Base-by-base conservation (phyloP, 2,888 invertebrate genomes). In the Netelia inedita region DNA sequence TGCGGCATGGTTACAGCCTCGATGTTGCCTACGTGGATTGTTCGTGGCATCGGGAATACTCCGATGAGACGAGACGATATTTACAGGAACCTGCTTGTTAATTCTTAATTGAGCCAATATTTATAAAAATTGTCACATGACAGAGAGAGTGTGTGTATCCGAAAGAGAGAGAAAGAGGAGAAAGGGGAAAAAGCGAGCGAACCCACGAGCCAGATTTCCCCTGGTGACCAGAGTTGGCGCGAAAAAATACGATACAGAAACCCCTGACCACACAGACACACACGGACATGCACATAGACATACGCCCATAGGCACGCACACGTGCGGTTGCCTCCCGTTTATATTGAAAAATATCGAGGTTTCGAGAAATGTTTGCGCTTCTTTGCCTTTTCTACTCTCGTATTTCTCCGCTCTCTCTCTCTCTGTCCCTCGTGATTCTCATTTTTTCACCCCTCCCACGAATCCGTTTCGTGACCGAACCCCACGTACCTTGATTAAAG, bases 91-190 rank as follows among this genome's bases (percentile, higher is more conserved):
- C 86, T 81, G 87, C 87, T 86, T 87, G 89, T 91, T 90, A 89
- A 90, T 90, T 90, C 86, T 91, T 92, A 92, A 92, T 92, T 89
- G 90, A 91, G 91, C 89, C 90, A 92, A 91, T 92, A 92, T 92
- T 92, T 92, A 91, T 92, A 89, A 91, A 90, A 85, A 91, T 90
- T 89, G 87, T 82, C 87, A 88, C 82, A 86, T 85, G 83, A 86
- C 84, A 66, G 82, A 87, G 16, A 50, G 19, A 43, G 23, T 59
- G 43, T 1, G 2, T 35, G 2, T 28, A 5, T 28, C 19, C 55
- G 43, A 66, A 9, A 41, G 65, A 72, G 21, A 55, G 11, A 57
- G 59, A 46, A 66, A 28, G 61, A 68, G 57, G 66, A 55, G 35
- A 41, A 57, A 68, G 41, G 35, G 5, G 16, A 66, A 74, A 68